A percentile compares a stretch with the other conserved stretches of the same genome.
phyloP scores from a whole-genome alignment of 2,888 invertebrate genomes.

The Punctoribates punctum region DNA sequence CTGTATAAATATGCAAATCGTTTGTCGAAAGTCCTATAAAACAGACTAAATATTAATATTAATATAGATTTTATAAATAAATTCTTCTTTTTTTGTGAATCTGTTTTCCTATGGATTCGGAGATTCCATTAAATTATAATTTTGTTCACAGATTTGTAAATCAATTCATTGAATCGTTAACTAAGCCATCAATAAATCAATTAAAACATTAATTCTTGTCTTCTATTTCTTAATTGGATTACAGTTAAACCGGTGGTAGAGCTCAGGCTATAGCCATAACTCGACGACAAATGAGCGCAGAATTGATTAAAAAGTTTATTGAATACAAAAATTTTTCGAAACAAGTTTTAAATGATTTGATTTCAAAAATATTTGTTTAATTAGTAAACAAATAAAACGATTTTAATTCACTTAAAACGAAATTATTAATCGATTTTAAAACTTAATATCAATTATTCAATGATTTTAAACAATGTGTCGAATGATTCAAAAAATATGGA shows the following conservation, averaged over 20 bases:
- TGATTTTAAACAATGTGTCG: too few relatives aligned
- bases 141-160: conserved; percentile 6
- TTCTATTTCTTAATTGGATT: background rate
- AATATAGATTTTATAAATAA: conserved; percentile 27
- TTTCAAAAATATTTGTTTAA: too few relatives aligned
- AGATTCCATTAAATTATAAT: background rate
- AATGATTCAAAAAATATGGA: too few relatives aligned
- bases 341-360: too few relatives aligned
- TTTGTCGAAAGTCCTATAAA: conserved; percentile 29
- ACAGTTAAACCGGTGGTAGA: too few relatives aligned
- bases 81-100: background rate
- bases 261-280: too few relatives aligned
- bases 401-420: too few relatives aligned
- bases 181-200: background rate
- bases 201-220: background rate
- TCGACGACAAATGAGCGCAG: too few relatives aligned
- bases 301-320: background rate
- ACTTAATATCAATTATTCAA: too few relatives aligned
- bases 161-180: conserved; percentile 16
- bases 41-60: background rate
- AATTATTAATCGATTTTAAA: too few relatives aligned
- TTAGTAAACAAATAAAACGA: too few relatives aligned
- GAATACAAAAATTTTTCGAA: background rate
- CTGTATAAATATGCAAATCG: conserved; percentile 14
- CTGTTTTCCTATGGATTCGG: background rate